Conservation (phyloP, 2,113 vertebrate genomes). For the Himantopus leucocephalus region DNA sequence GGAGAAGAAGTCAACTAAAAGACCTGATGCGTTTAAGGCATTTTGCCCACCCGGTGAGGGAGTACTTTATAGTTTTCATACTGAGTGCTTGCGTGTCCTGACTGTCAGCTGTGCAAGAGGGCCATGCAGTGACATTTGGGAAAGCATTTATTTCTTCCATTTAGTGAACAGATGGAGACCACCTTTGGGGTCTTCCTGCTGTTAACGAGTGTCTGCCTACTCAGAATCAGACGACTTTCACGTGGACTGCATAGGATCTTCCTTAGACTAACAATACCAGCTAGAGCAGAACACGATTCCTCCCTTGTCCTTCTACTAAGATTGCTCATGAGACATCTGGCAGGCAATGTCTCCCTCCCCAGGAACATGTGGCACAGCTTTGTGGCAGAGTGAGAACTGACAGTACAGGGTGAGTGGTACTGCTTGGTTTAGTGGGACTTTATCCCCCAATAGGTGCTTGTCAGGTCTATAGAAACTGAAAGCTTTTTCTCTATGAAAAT, state of each 20-base stretch:
- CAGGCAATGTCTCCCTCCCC: not conserved
- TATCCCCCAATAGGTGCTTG: not conserved
- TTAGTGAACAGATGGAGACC: not conserved
- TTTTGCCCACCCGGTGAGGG: not conserved
- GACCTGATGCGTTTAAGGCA: not conserved
- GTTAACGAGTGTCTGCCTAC: not conserved
- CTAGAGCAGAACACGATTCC: not conserved
- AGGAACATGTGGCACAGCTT: not conserved
- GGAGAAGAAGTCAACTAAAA: not conserved
- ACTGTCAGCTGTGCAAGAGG: not conserved
- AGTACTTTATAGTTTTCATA: not conserved
- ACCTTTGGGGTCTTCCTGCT: not conserved
- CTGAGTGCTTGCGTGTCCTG: not conserved
- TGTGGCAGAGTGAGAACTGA: not conserved
- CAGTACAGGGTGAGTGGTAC: not conserved
- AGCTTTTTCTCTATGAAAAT: not conserved
- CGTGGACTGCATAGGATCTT: not conserved
- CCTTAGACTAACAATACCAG: not conserved
- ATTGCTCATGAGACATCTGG: not conserved
- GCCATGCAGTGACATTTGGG: not conserved
- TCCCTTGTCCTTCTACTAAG: not conserved
- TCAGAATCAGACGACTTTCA: not conserved
- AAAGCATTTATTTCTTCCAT: not conserved
- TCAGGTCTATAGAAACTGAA: not conserved
- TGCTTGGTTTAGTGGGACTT: not conserved